These are phyloP conservation scores for Todus mexicanus DNA, from an alignment of 2,797 vertebrate genomes.

Conservation along the genomic window DNA sequence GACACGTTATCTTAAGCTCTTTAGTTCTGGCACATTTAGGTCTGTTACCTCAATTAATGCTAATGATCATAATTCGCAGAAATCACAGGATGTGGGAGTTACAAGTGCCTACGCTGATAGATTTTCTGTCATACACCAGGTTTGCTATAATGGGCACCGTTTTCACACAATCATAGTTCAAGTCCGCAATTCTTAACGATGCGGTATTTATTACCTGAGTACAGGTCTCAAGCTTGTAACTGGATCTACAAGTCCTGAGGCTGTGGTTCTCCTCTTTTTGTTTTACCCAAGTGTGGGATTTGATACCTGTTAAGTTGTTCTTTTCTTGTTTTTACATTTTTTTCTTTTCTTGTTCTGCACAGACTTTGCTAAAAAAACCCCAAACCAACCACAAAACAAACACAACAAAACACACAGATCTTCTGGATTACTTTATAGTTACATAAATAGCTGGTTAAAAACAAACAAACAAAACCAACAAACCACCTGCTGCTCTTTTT, in stretches of 20 bases:
- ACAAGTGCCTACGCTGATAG: not conserved
- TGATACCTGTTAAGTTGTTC: not conserved
- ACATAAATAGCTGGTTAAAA: not conserved
- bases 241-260: not conserved
- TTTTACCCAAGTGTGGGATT: not conserved
- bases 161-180: not conserved
- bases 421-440: not conserved
- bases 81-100: not conserved
- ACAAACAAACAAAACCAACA: not conserved
- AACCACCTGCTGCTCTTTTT: not conserved
- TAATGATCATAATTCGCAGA: constrained; percentile 15
- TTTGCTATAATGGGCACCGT: not conserved
- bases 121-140: not conserved
- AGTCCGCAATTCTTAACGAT: not conserved
- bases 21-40: not conserved
- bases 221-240: not conserved
- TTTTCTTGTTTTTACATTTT: no score
- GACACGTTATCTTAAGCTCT: not conserved
- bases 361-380: not conserved
- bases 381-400: no score
- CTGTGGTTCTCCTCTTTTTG: not conserved
- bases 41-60: constrained; percentile 22
- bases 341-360: not conserved
- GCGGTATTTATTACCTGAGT: not conserved
- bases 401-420: not conserved